Percentiles rank a stretch among this genome's conserved stretches.
Evolutionary conservation across 2,113 vertebrate genomes (phyloP).

Genomic region (Gymnogyps californianus): DNA sequence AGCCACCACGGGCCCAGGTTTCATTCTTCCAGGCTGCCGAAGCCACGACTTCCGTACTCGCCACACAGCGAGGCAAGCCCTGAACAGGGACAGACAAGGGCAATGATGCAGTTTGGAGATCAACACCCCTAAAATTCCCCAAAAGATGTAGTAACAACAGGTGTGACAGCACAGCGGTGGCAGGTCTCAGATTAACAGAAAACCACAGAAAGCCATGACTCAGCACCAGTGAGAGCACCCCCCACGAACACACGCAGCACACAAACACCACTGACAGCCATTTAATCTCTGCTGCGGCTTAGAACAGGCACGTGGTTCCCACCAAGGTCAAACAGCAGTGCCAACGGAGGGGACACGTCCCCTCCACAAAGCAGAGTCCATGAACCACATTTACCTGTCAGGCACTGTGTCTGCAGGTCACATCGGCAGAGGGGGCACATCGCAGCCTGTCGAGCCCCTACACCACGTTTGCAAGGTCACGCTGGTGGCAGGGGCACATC

Average conservation of each 20-base stretch:
- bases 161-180: not conserved
- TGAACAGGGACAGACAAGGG: not conserved
- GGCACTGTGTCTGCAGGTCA: not conserved
- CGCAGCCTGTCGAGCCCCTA: not conserved
- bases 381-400: not conserved
- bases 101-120: not conserved
- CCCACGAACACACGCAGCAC: not conserved
- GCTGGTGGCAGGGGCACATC: accelerated
- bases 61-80: not conserved
- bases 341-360: accelerated
- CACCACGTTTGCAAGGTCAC: not conserved
- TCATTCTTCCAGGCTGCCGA: not conserved
- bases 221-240: not conserved
- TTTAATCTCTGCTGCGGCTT: not conserved
- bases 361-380: not conserved
- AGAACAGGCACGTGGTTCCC: not conserved
- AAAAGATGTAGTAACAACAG: not conserved
- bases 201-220: not conserved
- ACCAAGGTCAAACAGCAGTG: not conserved
- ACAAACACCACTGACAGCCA: not conserved
- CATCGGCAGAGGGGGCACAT: accelerated
- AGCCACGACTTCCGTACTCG: accelerated
- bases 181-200: not conserved
- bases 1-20: accelerated
- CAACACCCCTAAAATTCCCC: not conserved